Evolutionary conservation across 2,113 vertebrate genomes (phyloP).

Genomic region (Alouatta palliata): DNA sequence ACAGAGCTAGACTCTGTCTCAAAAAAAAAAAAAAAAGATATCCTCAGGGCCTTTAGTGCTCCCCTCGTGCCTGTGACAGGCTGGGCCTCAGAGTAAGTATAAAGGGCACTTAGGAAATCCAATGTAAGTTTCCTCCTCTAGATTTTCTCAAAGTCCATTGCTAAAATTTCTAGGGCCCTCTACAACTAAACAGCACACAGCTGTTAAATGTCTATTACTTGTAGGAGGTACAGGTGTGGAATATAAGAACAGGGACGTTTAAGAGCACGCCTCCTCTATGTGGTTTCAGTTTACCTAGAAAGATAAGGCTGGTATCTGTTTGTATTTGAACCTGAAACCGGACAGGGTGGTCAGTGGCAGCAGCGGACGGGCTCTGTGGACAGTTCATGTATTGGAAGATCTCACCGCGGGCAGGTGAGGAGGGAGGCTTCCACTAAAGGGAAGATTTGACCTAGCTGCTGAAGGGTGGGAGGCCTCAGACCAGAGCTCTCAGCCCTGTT

Average conservation of each 20-base stretch:
- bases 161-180: neutral
- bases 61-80: too few relatives aligned
- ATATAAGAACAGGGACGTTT: neutral
- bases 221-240: neutral
- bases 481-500: neutral
- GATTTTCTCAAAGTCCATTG: neutral
- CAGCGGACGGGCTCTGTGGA: neutral
- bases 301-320: neutral
- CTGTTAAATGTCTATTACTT: neutral
- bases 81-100: neutral
- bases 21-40: too few relatives aligned
- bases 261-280: neutral
- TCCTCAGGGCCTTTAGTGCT: neutral
- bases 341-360: neutral
- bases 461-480: neutral
- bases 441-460: neutral
- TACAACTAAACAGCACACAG: neutral
- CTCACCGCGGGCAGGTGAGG: neutral
- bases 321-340: neutral
- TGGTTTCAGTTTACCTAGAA: constrained; percentile 15
- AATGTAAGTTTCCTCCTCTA: neutral
- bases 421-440: neutral
- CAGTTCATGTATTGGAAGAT: neutral
- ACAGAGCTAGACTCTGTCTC: too few relatives aligned
- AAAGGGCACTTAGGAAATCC: neutral